A percentile compares a stretch with the other conserved stretches of the same genome.
Evolutionary conservation across 2,888 invertebrate genomes (phyloP).

Genomic region (Phytoseiulus persimilis): DNA sequence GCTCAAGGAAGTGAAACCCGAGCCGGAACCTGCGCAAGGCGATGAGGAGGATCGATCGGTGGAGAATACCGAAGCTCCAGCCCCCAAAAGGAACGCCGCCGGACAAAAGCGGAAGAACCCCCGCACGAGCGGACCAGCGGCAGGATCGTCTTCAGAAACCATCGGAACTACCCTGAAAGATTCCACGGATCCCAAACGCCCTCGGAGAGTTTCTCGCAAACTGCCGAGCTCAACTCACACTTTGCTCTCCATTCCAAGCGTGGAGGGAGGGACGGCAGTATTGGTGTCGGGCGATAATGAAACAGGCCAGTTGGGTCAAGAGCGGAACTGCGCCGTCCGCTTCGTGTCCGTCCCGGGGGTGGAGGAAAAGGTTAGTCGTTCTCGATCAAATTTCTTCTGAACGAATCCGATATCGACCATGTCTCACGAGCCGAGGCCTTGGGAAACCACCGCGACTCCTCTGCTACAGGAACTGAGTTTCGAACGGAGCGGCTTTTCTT

Average conservation of each 20-base stretch:
- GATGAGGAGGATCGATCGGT: background rate
- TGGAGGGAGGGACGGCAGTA: background rate
- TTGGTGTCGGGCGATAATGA: constrained; percentile 66
- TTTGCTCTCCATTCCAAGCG: background rate
- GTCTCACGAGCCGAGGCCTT: no score
- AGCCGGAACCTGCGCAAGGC: background rate
- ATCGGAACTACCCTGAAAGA: background rate
- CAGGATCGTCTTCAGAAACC: no score
- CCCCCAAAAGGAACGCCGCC: background rate
- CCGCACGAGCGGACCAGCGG: no score
- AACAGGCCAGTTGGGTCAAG: constrained; percentile 80
- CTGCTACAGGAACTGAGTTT: no score
- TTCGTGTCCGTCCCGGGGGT: constrained; percentile 61
- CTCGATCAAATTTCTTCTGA: no score
- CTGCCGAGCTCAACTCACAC: background rate
- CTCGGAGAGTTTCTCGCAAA: background rate
- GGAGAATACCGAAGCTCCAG: background rate
- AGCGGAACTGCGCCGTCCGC: constrained; percentile 61
- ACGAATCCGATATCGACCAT: no score
- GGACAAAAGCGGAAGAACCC: background rate
- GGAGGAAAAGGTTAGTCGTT: constrained; percentile 42
- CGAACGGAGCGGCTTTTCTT: no score
- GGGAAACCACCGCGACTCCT: background rate
- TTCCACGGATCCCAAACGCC: background rate
- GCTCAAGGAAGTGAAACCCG: background rate